Evolutionary conservation across 2,113 vertebrate genomes (phyloP), one percentile per base, ranked within the genome.

Genomic region (Osmerus eperlanus): DNA sequence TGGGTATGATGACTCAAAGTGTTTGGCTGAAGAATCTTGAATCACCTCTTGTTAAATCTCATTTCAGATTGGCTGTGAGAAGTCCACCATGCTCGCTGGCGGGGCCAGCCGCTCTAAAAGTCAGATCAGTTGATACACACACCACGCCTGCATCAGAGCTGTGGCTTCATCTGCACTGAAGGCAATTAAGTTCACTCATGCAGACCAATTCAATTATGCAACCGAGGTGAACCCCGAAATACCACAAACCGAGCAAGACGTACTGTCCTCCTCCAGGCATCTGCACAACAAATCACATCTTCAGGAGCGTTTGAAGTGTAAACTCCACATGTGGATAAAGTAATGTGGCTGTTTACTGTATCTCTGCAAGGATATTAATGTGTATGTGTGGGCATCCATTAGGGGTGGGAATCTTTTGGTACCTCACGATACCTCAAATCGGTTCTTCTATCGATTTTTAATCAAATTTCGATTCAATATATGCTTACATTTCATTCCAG

Each of bases 171-270:
- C 83, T 84, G 83, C 82, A 79, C 73, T 70, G 75, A 72, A 84
- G 79, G 86, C 87, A 89, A 92, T 90, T 91, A 89, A 89, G 80
- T 89, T 91, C 84, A 90, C 70, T 85, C 89, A 88, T 85, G 90
- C 89, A 90, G 85, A 85, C 81, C 86, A 83, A 78, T 90, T 86
- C 87, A 89, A 90, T 91, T 91, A 88, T 87, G 85, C 75, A 83
- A 81, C 85, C 73, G 85, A 84, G 87, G 88, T 80, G 88, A 87
- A 84, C 77, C 85, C 78, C 81, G 76, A 85, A 89, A 84, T 86
- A 78, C 74, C 81, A 85, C 83, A 75, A 82, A 88, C 73, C 60
- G 77, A 79, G 81, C 52, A 70, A 11, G 41, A 61, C 55, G 25
- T 16, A 29, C n/a, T 41, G n/a, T 21, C 12, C 65, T 29, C 13